phyloP scores from a whole-genome alignment of 2,797 vertebrate genomes.

The Distichodus sexfasciatus region DNA sequence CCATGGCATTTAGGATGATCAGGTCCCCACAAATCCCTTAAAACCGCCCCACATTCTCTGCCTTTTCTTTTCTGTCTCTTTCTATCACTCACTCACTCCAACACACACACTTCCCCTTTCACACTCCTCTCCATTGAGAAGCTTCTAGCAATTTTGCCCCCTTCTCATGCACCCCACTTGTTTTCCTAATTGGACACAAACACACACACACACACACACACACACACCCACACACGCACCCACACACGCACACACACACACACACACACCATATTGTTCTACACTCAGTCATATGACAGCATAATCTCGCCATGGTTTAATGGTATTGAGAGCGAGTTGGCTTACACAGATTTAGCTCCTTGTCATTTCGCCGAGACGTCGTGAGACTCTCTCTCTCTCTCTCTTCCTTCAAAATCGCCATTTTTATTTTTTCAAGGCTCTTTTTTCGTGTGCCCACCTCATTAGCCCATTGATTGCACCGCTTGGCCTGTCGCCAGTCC shows the following conservation, averaged over 20 bases:
- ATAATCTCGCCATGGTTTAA: constrained; percentile 33
- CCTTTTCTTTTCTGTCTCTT: constrained; percentile 13
- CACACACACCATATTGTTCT: constrained; percentile 7
- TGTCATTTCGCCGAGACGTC: neutral
- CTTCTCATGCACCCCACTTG: constrained; percentile 19
- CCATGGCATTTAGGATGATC: no score
- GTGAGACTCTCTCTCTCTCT: neutral
- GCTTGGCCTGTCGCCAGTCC: constrained; percentile 22
- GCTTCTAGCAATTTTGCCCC: constrained; percentile 26
- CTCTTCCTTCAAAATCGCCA: no score
- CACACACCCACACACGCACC: constrained; percentile 1
- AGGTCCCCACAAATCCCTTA: no score
- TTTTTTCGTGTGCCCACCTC: constrained; percentile 26
- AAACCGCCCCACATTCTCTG: neutral
- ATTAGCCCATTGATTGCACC: constrained; percentile 36
- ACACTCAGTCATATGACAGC: constrained; percentile 18
- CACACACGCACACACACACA: constrained; percentile 12
- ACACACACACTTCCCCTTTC: constrained; percentile 4
- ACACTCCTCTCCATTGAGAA: constrained; percentile 30
- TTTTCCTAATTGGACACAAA: constrained; percentile 7
- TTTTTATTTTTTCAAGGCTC: constrained; percentile 10
- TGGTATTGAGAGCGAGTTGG: constrained; percentile 21
- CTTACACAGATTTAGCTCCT: constrained; percentile 5
- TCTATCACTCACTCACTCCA: constrained; percentile 4
- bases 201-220: constrained; percentile 4